These are phyloP conservation scores for Mastomys natalensis DNA, from an alignment of 2,113 vertebrate species.

Conservation along the genomic window DNA sequence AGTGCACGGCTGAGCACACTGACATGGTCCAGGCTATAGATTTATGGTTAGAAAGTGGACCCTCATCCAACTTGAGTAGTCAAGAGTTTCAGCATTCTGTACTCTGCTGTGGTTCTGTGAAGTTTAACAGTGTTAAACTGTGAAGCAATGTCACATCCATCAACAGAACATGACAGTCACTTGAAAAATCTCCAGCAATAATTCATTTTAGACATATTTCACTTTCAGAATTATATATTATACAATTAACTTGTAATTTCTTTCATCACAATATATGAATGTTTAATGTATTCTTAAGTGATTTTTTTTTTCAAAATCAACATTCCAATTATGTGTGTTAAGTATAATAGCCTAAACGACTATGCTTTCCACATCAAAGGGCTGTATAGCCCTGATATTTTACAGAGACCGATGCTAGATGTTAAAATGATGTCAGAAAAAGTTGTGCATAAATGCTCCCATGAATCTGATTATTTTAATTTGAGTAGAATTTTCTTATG, in stretches of 20 bases:
- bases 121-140: conserved; percentile 32
- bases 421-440: conserved; percentile 27
- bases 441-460: background rate
- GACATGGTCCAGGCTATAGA: background rate
- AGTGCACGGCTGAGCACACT: background rate
- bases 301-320: conserved; percentile 18
- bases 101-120: conserved; percentile 16
- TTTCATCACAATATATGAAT: background rate
- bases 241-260: conserved; percentile 26
- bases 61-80: background rate
- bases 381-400: background rate
- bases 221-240: background rate
- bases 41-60: background rate
- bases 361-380: conserved; percentile 16
- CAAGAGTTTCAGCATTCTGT: background rate
- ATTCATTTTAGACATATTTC: background rate
- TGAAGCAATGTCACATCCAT: conserved; percentile 7
- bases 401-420: background rate
- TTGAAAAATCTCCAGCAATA: background rate
- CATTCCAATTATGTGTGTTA: background rate
- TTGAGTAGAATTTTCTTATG: conserved; percentile 43
- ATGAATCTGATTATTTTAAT: conserved; percentile 23
- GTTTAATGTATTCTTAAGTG: background rate
- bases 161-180: background rate
- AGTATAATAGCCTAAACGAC: conserved; percentile 10